These are phyloP conservation scores for Cyphomyrmex costatus DNA, from an alignment of 1,140 invertebrate genomes.

Conservation along the genomic window DNA sequence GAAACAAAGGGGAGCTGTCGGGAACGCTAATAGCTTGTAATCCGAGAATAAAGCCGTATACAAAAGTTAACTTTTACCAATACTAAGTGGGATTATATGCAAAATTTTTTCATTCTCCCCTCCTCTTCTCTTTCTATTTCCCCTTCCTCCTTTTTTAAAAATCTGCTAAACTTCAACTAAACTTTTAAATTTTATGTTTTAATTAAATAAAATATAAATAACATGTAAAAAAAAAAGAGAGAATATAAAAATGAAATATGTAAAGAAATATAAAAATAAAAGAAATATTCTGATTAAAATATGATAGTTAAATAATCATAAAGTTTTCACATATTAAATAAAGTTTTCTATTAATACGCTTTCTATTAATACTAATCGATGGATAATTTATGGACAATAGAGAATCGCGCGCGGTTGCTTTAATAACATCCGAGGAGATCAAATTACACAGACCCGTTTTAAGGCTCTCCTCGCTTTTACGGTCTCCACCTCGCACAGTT, in stretches of 20 bases:
- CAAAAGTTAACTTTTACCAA: slow-evolving; percentile 21
- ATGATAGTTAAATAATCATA: neutral
- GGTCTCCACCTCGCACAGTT: slow-evolving; percentile 1
- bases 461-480: slow-evolving; percentile 43
- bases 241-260: neutral
- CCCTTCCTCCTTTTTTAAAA: neutral
- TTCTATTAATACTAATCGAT: slow-evolving; percentile 23
- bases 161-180: neutral
- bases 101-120: neutral
- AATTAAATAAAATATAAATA: neutral
- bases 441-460: slow-evolving; percentile 45
- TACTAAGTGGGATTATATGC: neutral
- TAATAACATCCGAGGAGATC: slow-evolving; percentile 39
- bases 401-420: neutral
- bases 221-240: too few species aligned
- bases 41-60: slow-evolving; percentile 26
- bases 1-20: slow-evolving; percentile 35
- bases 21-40: slow-evolving; percentile 37
- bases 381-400: neutral
- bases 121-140: neutral
- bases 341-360: too few species aligned
- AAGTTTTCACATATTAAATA: neutral
- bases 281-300: neutral
- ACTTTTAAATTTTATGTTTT: neutral
- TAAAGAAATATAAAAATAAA: neutral